Evolutionary conservation across 2,797 vertebrate species (phyloP).

Genomic region (Rallus crepitans): DNA sequence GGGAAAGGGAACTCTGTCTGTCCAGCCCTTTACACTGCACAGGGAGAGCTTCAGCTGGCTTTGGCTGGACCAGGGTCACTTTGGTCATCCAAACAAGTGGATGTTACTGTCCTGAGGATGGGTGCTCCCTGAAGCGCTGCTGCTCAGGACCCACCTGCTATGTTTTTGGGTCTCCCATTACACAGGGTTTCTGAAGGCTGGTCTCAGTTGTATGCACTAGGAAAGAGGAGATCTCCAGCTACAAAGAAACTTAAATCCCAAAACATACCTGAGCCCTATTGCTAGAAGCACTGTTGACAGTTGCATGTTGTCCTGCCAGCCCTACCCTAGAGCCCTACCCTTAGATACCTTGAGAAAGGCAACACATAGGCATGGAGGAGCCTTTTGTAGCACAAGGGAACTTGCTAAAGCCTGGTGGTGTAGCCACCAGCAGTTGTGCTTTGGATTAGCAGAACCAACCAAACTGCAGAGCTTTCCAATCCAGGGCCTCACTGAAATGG

Average conservation of each 20-base stretch:
- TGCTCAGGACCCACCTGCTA: neutral
- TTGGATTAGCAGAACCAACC: neutral
- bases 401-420: neutral
- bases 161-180: neutral
- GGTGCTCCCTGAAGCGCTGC: neutral
- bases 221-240: neutral
- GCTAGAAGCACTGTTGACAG: neutral
- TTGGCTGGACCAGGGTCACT: neutral
- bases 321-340: neutral
- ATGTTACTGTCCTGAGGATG: neutral
- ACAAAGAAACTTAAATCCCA: neutral
- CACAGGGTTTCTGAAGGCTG: neutral
- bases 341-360: neutral
- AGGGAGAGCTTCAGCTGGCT: neutral
- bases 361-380: neutral
- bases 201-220: neutral
- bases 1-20: neutral
- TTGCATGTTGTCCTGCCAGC: neutral
- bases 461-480: neutral
- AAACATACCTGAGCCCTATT: neutral
- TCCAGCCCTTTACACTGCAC: neutral
- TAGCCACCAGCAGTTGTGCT: neutral
- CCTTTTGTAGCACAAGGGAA: neutral
- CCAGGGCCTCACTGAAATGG: neutral
- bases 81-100: neutral